Evolutionary conservation across 2,888 invertebrate genomes (phyloP), one percentile per base, ranked within the genome.

Genomic region (Lasius platythorax): DNA sequence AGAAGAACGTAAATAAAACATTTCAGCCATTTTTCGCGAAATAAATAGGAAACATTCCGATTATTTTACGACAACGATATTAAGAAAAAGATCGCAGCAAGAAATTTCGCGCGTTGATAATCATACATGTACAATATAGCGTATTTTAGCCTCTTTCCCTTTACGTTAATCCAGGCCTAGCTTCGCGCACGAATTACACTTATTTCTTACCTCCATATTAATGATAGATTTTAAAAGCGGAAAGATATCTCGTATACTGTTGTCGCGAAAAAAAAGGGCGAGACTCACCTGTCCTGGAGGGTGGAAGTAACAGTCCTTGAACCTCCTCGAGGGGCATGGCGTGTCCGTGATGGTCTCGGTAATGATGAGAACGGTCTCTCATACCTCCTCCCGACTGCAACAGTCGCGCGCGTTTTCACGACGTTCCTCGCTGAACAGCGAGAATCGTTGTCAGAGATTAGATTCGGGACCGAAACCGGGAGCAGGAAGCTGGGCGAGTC

Each of bases 291-390:
- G 93, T 92, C 90, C 93, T 94, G 88, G 94, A 93, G 78, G 93
- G 91, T 85, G 93, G 93, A 84, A 94, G 93, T 82, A 94, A 89
- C 76, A 94, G 88, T 86, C 94, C 94, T 87, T 94, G 94, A 81
- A 94, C 92, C 88, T 94, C 94, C 82, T 94, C 94, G 84, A 94
- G 87, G 87, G 94, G 94, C 94, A 94, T 94, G 87, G 93, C 92
- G 90, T 93, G 93, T 76, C 91, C 91, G 90, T 93, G 93, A 83
- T 93, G 93, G 84, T 94, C 93, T 89, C 92, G 92, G 89, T 93
- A 93, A 84, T 92, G 94, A 78, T 90, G 91, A 85, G 93, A 89
- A 85, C 92, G 94, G 89, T 94, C 93, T 91, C 93, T 94, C 94
- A 94, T 94, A 87, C 91, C 93, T 92, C 87, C 87, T 89, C 66